Evolutionary conservation across 2,888 invertebrate species (phyloP).

Genomic region (Cheilosia soror): DNA sequence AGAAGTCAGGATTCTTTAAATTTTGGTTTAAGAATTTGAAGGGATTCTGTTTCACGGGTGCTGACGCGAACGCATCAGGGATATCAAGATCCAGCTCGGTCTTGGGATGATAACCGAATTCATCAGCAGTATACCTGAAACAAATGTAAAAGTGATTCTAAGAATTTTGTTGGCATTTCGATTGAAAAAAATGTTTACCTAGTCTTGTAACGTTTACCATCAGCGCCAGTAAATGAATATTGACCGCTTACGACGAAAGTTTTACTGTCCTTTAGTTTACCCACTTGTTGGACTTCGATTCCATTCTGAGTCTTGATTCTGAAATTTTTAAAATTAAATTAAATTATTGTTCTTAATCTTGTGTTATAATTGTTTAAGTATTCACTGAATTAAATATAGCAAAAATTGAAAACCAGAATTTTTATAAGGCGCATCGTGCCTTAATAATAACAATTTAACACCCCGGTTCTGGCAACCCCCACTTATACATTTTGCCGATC

Average conservation of each 20-base stretch:
- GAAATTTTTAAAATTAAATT: slow-evolving; percentile 37
- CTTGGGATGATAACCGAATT: slow-evolving; percentile 83
- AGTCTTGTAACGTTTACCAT: slow-evolving; percentile 83
- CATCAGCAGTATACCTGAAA: slow-evolving; percentile 82
- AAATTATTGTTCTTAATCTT: not conserved
- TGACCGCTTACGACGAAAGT: slow-evolving; percentile 83
- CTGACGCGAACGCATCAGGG: slow-evolving; percentile 77
- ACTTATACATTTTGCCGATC: too few species aligned
- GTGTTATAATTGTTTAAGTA: too few species aligned
- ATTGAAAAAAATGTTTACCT: slow-evolving; percentile 45
- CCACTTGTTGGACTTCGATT: slow-evolving; percentile 82
- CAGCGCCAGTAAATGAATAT: slow-evolving; percentile 83
- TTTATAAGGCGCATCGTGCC: too few species aligned
- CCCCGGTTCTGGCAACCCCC: too few species aligned
- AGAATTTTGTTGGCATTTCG: not conserved
- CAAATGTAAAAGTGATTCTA: not conserved
- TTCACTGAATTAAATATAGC: too few species aligned
- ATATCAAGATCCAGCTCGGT: slow-evolving; percentile 83
- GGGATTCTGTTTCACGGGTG: slow-evolving; percentile 77
- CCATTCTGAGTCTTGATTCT: slow-evolving; percentile 83
- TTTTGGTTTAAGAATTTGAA: slow-evolving; percentile 82
- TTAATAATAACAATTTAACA: too few species aligned
- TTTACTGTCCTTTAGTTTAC: slow-evolving; percentile 83
- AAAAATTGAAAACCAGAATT: too few species aligned
- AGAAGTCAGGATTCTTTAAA: slow-evolving; percentile 72